Conservation (phyloP, 2,888 invertebrate species). For the Acanthosepion pharaonis region DNA sequence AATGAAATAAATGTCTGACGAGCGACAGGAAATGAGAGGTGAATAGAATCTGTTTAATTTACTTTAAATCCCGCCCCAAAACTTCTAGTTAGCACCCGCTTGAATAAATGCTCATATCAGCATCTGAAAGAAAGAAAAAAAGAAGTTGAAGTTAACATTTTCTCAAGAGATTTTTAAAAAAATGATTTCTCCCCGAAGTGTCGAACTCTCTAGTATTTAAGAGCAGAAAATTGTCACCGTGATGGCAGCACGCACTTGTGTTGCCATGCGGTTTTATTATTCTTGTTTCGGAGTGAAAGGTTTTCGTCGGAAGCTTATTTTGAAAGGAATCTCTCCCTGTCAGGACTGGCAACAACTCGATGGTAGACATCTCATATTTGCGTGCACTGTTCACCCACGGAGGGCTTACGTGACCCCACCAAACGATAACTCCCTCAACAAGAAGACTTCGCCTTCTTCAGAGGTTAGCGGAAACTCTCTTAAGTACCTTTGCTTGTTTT, state of each 20-base stretch:
- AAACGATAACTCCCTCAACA: neutral
- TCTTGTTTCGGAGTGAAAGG: neutral
- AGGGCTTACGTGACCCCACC: slow-evolving; percentile 12
- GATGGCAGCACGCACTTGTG: slow-evolving; percentile 23
- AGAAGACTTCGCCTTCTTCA: neutral
- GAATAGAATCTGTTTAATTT: too few species aligned
- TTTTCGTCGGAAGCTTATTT: neutral
- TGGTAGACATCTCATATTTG: neutral
- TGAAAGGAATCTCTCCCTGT: neutral
- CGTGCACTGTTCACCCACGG: neutral
- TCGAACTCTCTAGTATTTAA: neutral
- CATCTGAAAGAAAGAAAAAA: too few species aligned
- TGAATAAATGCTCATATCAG: too few species aligned
- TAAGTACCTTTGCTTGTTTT: neutral
- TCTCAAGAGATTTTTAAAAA: neutral
- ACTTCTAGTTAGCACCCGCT: too few species aligned
- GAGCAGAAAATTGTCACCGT: neutral
- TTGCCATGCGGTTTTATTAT: slow-evolving; percentile 37
- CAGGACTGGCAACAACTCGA: neutral
- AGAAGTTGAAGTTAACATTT: too few species aligned
- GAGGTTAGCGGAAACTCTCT: neutral
- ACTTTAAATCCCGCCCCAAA: too few species aligned
- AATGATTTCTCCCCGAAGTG: slow-evolving; percentile 13
- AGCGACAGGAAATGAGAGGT: too few species aligned
- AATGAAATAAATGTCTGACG: too few species aligned